These are phyloP conservation scores for Myrmecobius fasciatus DNA, from an alignment of 2,113 vertebrate genomes.

Conservation along the genomic window DNA sequence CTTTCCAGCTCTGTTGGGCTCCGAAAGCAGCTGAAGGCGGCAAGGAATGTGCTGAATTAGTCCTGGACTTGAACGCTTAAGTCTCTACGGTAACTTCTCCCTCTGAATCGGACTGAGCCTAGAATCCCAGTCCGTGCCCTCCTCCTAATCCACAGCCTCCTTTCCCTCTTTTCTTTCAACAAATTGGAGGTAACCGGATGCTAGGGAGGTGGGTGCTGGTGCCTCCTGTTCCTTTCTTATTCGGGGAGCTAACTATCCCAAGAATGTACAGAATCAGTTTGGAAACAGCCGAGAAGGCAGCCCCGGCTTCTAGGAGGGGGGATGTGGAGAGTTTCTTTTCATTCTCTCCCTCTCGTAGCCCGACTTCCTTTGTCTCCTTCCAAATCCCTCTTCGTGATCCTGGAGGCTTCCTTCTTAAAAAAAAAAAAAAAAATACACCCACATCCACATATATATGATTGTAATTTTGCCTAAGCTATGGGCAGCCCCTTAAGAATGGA, in stretches of 20 bases:
- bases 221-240: not conserved
- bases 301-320: slow-evolving; percentile 38
- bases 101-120: slow-evolving; percentile 62
- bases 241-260: slow-evolving; percentile 63
- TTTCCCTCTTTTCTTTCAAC: not conserved
- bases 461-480: slow-evolving; percentile 84
- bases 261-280: slow-evolving; percentile 75
- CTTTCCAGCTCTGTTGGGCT: not conserved
- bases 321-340: slow-evolving; percentile 6
- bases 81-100: slow-evolving; percentile 41
- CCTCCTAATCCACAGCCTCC: not conserved
- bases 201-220: not conserved
- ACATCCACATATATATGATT: slow-evolving; percentile 77
- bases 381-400: slow-evolving; percentile 49
- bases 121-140: rapidly evolving
- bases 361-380: slow-evolving; percentile 70
- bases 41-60: slow-evolving; percentile 26
- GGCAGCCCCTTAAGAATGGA: slow-evolving; percentile 73
- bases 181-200: slow-evolving; percentile 33
- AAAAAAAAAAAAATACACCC: not conserved
- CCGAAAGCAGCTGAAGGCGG: not conserved
- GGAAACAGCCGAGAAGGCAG: slow-evolving; percentile 42
- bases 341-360: slow-evolving; percentile 19
- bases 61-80: slow-evolving; percentile 69
- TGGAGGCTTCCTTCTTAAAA: slow-evolving; percentile 65